phyloP scores from a whole-genome alignment of 2,113 vertebrate species.

The Diadophis punctatus region DNA sequence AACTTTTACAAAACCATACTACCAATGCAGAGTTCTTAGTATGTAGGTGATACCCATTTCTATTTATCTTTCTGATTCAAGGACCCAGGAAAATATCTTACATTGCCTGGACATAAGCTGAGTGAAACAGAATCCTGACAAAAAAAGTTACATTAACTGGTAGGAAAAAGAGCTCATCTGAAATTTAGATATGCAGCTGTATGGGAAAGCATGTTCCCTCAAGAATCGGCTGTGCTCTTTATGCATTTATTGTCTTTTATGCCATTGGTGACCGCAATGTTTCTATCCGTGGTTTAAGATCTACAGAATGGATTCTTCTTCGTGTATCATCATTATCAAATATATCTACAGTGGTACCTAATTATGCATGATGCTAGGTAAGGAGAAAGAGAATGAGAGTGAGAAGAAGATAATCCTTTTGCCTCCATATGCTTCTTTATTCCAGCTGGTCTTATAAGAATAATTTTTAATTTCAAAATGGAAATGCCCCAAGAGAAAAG shows the following conservation, averaged over 20 bases:
- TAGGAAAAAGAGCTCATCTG: neutral
- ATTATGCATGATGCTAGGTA: neutral
- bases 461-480: neutral
- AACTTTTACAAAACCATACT: neutral
- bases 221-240: neutral
- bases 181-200: neutral
- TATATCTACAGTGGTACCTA: neutral
- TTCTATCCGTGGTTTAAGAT: neutral
- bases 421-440: neutral
- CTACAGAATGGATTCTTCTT: neutral
- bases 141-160: neutral
- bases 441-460: neutral
- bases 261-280: neutral
- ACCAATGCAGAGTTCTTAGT: neutral
- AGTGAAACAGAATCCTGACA: neutral
- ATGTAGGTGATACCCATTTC: neutral
- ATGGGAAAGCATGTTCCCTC: neutral
- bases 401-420: neutral
- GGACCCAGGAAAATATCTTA: neutral
- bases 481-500: neutral
- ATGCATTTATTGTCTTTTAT: neutral
- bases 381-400: neutral
- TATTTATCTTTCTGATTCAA: neutral
- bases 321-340: neutral
- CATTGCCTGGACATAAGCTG: neutral